Conservation (phyloP, 1,140 invertebrate species). For the Anagrus nilaparvatae region DNA sequence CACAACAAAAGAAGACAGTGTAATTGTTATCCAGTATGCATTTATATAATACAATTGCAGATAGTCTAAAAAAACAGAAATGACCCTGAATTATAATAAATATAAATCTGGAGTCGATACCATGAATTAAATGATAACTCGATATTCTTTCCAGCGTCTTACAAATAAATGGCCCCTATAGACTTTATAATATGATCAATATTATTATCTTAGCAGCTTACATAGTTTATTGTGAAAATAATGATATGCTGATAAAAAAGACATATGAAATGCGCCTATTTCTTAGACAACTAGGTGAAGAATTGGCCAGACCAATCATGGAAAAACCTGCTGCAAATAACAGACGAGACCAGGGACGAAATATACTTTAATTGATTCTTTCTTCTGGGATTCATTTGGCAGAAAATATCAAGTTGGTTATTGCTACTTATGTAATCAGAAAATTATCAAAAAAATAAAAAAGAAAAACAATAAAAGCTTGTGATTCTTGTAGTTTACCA, state of each 20-base stretch:
- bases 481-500: slow-evolving; percentile 7
- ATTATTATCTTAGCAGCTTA: slow-evolving; percentile 31
- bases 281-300: slow-evolving; percentile 10
- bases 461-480: slow-evolving; percentile 16
- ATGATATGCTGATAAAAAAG: slow-evolving; percentile 5
- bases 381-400: too few relatives aligned
- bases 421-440: neutral
- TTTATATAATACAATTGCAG: slow-evolving; percentile 4
- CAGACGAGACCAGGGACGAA: neutral
- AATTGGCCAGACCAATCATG: slow-evolving; percentile 12
- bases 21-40: slow-evolving; percentile 23
- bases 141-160: slow-evolving; percentile 39
- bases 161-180: slow-evolving; percentile 45
- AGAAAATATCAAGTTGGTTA: slow-evolving; percentile 1
- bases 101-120: slow-evolving; percentile 38
- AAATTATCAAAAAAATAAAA: too few relatives aligned
- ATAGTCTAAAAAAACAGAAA: slow-evolving; percentile 25
- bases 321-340: slow-evolving; percentile 1
- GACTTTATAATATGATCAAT: slow-evolving; percentile 41
- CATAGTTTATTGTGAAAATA: slow-evolving; percentile 16
- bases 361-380: neutral
- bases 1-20: slow-evolving; percentile 22
- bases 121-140: slow-evolving; percentile 37
- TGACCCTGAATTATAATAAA: too few relatives aligned
- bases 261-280: slow-evolving; percentile 11